Evolutionary conservation across 2,888 invertebrate species (phyloP).

Genomic region (Dasypolia templi): DNA sequence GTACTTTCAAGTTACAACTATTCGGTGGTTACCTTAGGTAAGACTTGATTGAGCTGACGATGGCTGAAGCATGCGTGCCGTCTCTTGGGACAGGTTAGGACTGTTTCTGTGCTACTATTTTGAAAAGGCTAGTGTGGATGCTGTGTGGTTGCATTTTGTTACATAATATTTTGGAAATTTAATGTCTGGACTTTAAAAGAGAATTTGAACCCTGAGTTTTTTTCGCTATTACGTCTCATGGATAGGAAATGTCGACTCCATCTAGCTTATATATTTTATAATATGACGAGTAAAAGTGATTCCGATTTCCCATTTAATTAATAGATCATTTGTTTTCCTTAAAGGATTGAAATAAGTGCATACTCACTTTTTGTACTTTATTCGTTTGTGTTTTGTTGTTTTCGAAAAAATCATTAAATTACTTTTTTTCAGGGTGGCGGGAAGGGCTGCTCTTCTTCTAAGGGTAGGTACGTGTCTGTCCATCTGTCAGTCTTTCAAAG

Average conservation of each 20-base stretch:
- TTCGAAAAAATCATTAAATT: not conserved
- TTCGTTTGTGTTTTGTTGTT: not conserved
- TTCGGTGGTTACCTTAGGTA: not conserved
- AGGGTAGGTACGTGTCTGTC: not conserved
- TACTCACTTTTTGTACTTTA: not conserved
- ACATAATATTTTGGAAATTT: not conserved
- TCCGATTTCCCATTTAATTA: not conserved
- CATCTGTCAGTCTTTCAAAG: not conserved
- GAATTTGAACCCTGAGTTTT: not conserved
- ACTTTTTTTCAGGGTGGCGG: not conserved
- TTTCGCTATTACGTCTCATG: not conserved
- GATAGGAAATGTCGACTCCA: not conserved
- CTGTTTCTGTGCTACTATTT: not conserved
- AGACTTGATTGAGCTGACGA: too few relatives aligned
- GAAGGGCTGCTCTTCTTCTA: not conserved
- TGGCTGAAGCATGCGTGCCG: not conserved
- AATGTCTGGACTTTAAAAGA: not conserved
- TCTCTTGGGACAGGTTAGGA: not conserved
- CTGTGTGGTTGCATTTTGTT: not conserved
- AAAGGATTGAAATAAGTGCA: not conserved
- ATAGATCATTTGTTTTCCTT: not conserved
- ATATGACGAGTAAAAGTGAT: not conserved
- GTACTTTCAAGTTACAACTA: not conserved
- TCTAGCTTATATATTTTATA: not conserved
- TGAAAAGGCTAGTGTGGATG: not conserved